A percentile compares a stretch with the other conserved stretches of the same genome.
These are phyloP conservation scores for Microcebus griseorufus DNA, from an alignment of 2,113 vertebrate species.

Conservation along the genomic window DNA sequence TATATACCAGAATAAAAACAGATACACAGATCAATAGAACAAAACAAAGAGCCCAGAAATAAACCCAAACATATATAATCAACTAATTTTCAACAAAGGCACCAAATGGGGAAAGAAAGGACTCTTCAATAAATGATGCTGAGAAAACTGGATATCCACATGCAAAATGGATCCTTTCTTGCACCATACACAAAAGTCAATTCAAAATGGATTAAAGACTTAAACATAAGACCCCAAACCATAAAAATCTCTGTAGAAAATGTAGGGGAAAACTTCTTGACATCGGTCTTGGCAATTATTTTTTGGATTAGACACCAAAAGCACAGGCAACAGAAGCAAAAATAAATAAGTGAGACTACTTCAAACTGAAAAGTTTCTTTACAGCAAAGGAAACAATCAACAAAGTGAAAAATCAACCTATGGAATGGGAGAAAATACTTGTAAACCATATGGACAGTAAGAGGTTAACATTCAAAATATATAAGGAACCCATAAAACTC, in stretches of 20 bases:
- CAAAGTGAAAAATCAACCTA: not conserved
- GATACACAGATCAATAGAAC: not conserved
- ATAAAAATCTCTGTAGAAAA: not conserved
- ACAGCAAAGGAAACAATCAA: not conserved
- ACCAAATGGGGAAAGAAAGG: not conserved
- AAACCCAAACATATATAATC: not conserved
- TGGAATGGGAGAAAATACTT: not conserved
- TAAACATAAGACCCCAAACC: not conserved
- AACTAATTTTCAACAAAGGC: not conserved
- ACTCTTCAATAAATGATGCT: not conserved
- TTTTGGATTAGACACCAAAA: not conserved
- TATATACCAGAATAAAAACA: not conserved
- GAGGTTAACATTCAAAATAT: not conserved
- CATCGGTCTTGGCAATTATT: no score
- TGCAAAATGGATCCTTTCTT: not conserved
- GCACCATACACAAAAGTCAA: not conserved
- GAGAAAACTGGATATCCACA: not conserved
- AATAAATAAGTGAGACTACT: not conserved
- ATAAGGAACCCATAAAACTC: not conserved
- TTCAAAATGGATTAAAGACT: not conserved
- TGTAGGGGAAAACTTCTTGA: not conserved
- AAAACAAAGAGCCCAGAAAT: not conserved
- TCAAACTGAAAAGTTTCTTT: not conserved
- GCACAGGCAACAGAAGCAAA: not conserved
- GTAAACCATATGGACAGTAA: not conserved